Evolutionary conservation across 2,888 invertebrate species (phyloP).

Genomic region (Acanthoscelides obtectus): DNA sequence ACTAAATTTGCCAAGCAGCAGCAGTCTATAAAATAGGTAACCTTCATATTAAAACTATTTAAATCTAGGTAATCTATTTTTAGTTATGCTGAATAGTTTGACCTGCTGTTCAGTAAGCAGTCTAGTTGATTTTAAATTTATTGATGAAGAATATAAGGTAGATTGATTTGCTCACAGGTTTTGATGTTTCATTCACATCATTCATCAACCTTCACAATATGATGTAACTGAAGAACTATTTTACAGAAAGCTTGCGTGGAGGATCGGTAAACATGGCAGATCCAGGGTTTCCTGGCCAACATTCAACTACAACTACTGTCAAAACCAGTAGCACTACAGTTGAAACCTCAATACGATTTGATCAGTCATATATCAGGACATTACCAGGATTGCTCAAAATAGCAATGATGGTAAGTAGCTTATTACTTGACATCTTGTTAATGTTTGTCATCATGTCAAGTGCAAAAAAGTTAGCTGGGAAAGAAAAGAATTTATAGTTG

Average conservation of each 20-base stretch:
- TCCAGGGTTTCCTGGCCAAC: constrained; percentile 68
- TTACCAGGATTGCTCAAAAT: constrained; percentile 74
- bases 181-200: no score
- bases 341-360: constrained; percentile 71
- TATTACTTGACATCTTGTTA: no score
- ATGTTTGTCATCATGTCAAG: no score
- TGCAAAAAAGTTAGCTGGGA: no score
- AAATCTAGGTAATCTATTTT: background rate
- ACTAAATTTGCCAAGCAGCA: background rate
- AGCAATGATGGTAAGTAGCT: constrained; percentile 65
- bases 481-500: no score
- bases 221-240: background rate
- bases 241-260: background rate
- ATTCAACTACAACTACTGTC: constrained; percentile 65
- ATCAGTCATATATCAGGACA: constrained; percentile 64
- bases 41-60: background rate
- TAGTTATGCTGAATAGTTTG: background rate
- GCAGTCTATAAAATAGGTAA: background rate
- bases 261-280: constrained; percentile 46
- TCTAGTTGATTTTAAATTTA: background rate
- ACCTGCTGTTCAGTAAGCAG: background rate
- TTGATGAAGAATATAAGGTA: no score
- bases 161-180: no score
- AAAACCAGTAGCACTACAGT: constrained; percentile 63
- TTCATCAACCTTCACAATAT: background rate